Conservation (phyloP, 2,888 invertebrate species). For the Lycaena phlaeas region DNA sequence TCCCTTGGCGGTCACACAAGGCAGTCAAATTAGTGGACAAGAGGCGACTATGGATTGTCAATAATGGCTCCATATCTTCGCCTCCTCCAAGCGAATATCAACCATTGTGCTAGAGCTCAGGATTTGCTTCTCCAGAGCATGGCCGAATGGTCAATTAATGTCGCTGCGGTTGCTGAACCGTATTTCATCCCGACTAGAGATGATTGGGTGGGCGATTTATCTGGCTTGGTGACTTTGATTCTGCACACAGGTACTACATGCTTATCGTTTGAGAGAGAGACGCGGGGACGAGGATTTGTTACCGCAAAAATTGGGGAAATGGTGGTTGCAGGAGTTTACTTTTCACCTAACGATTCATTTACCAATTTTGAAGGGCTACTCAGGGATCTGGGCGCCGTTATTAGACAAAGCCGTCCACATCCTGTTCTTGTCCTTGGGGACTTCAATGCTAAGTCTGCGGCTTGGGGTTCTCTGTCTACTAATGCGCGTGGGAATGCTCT, state of each 20-base stretch:
- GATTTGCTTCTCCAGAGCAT: constrained; percentile 15
- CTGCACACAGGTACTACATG: background rate
- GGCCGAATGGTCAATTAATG: constrained; percentile 14
- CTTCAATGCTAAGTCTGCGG: constrained; percentile 17
- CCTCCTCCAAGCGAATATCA: constrained; percentile 15
- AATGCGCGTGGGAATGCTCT: constrained; percentile 13
- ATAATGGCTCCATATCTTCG: background rate
- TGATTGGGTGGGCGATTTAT: background rate
- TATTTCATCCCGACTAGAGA: background rate
- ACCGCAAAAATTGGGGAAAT: constrained; percentile 6
- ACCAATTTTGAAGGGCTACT: constrained; percentile 18
- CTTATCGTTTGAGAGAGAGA: background rate
- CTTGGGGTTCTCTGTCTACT: constrained; percentile 19
- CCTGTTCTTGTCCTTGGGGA: constrained; percentile 12
- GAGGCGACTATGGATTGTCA: background rate
- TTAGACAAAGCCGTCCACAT: background rate
- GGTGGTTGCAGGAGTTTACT: constrained; percentile 16
- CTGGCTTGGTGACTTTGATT: background rate
- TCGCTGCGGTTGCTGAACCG: constrained; percentile 11
- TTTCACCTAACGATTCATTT: constrained; percentile 21
- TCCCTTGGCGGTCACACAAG: background rate
- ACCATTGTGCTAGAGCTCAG: constrained; percentile 17
- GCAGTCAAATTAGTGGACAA: background rate
- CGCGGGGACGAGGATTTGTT: constrained; percentile 13
- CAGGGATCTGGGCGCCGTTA: background rate